phyloP scores from a whole-genome alignment of 1,140 invertebrate species.

The Dufourea novaeangliae region DNA sequence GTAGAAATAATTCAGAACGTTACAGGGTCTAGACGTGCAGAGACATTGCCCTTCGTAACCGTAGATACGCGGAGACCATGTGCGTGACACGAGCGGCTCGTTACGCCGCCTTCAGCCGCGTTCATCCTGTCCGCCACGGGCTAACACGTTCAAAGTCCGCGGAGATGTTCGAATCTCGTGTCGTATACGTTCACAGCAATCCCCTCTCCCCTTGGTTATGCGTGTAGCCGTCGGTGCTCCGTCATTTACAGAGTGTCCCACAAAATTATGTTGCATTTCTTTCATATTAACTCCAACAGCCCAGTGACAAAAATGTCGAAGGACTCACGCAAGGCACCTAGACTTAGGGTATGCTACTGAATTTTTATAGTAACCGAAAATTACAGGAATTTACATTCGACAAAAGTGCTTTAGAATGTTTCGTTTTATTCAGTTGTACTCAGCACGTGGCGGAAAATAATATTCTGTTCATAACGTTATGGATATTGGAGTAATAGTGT shows the following conservation, averaged over 20 bases:
- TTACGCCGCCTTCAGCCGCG: not conserved
- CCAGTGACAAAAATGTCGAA: not conserved
- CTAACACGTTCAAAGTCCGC: conserved; percentile 53
- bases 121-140: not conserved
- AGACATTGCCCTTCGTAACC: conserved; percentile 13
- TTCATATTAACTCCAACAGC: not conserved
- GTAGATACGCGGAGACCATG: conserved; percentile 23
- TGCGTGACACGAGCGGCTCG: not conserved
- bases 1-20: not conserved
- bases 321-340: too few relatives aligned
- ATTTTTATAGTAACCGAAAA: too few relatives aligned
- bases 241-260: not conserved
- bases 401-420: too few relatives aligned
- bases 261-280: not conserved
- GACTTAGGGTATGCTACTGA: too few relatives aligned
- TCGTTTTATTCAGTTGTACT: not conserved
- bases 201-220: not conserved
- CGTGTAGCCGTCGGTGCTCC: not conserved
- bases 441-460: not conserved
- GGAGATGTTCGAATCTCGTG: conserved; percentile 38
- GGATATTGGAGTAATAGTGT: too few relatives aligned
- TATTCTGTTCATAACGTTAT: not conserved
- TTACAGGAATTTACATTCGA: too few relatives aligned
- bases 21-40: not conserved
- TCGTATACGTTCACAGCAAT: not conserved